Evolutionary conservation across 2,113 vertebrate species (phyloP).

Genomic region (Myrmophylax atrothorax): DNA sequence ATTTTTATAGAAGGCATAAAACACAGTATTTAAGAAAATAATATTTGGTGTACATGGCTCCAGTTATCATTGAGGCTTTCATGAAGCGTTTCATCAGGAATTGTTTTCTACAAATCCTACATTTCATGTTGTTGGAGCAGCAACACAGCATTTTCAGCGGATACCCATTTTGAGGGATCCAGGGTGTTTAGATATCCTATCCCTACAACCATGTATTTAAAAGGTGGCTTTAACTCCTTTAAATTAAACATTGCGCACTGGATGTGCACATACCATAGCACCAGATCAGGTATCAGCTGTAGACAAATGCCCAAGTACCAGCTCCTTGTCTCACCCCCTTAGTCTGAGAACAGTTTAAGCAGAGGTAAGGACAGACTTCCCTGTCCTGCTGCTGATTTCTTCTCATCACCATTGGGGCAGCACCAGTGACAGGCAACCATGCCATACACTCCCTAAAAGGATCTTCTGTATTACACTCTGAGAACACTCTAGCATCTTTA

Average conservation of each 20-base stretch:
- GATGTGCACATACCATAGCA: background rate
- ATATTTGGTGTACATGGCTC: background rate
- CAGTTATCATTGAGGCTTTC: background rate
- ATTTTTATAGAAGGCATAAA: background rate
- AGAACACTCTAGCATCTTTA: background rate
- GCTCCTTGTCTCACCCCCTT: background rate
- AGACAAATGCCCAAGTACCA: background rate
- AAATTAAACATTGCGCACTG: background rate
- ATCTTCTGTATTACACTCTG: background rate
- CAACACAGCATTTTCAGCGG: background rate
- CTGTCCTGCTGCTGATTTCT: background rate
- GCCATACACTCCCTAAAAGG: background rate
- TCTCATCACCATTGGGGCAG: background rate
- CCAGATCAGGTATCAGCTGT: background rate
- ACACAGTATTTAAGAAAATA: background rate
- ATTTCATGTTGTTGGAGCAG: background rate
- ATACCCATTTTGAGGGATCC: background rate
- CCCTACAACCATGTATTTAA: background rate
- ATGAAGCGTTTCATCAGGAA: background rate
- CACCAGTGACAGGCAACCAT: background rate
- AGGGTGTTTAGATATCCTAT: background rate
- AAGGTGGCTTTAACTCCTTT: background rate
- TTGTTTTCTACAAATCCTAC: background rate
- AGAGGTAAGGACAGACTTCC: background rate
- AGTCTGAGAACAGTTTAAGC: background rate